Base-by-base conservation (phyloP, 2,888 invertebrate genomes). In the Chydorus sphaericus region DNA sequence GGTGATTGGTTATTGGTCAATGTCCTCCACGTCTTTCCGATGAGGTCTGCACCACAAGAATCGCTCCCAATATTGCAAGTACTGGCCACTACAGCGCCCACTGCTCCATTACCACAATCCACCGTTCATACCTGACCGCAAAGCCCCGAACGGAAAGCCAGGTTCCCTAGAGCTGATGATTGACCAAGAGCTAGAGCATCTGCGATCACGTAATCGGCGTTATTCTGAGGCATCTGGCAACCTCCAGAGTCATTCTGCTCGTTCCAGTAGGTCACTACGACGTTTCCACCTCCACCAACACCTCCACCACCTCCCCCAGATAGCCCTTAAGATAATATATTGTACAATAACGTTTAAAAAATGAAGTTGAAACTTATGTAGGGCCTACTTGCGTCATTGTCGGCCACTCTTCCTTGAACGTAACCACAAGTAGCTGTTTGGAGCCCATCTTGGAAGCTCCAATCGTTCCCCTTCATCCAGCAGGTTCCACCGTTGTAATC, bases 271-370 rank as follows among this genome's bases (percentile, higher is more conserved):
- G 39, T 39, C n/a, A n/a, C n/a, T n/a, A n/a, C n/a, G n/a, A n/a
- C n/a, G n/a, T n/a, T n/a, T n/a, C n/a, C n/a, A n/a, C n/a, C n/a
- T 6, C 39, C 39, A 7, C 23, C 23, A 10, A 39, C 39, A n/a
- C n/a, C n/a, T n/a, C n/a, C n/a, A 16, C 16, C 23, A 16, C 38
- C 38, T 11, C 38, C 38, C 68, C 97, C 97, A n/a, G n/a, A n/a
- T n/a, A n/a, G n/a, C n/a, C n/a, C n/a, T n/a, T n/a, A n/a, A n/a
- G n/a, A n/a, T n/a, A n/a, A n/a, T n/a, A n/a, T n/a, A n/a, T n/a
- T n/a, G n/a, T n/a, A n/a, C n/a, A n/a, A n/a, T n/a, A n/a, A n/a
- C n/a, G n/a, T n/a, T n/a, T n/a, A n/a, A n/a, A n/a, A n/a, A n/a
- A n/a, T n/a, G n/a, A n/a, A n/a, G n/a, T n/a, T n/a, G n/a, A n/a